These are phyloP conservation scores for Ctenopoma multispine DNA, from an alignment of 2,797 vertebrate genomes.

Conservation along the genomic window DNA sequence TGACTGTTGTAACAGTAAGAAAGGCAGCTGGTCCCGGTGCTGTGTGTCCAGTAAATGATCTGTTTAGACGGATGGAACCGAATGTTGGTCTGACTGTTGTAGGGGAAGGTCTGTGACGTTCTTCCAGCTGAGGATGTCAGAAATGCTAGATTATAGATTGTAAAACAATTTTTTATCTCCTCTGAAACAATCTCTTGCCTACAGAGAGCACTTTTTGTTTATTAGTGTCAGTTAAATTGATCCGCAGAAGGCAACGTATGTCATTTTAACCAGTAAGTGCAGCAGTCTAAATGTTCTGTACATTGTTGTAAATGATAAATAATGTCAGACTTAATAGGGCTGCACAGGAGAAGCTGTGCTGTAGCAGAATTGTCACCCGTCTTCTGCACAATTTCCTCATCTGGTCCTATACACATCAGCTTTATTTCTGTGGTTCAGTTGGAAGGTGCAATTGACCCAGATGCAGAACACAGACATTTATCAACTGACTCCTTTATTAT, in stretches of 20 bases:
- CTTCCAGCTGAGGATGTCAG: neutral
- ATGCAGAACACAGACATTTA: neutral
- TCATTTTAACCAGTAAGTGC: too few species aligned
- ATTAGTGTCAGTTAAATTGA: too few species aligned
- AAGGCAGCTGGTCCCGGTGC: neutral
- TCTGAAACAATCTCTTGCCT: too few species aligned
- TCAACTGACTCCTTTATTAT: neutral
- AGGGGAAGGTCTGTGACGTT: too few species aligned
- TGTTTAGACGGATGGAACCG: neutral
- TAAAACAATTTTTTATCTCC: too few species aligned
- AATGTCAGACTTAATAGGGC: too few species aligned
- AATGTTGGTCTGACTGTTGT: neutral
- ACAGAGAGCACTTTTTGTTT: neutral
- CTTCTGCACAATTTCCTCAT: neutral
- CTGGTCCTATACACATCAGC: neutral
- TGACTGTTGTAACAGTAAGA: neutral
- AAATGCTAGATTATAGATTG: neutral
- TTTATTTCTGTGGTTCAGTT: neutral
- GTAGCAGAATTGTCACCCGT: neutral
- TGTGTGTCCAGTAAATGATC: neutral
- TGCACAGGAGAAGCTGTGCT: neutral
- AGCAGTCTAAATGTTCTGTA: too few species aligned
- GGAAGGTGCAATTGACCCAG: too few species aligned
- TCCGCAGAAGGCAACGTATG: too few species aligned
- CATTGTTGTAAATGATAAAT: too few species aligned